These are phyloP conservation scores for Spinibarbus caldwelli DNA, from an alignment of 2,797 vertebrate genomes.

Conservation along the genomic window DNA sequence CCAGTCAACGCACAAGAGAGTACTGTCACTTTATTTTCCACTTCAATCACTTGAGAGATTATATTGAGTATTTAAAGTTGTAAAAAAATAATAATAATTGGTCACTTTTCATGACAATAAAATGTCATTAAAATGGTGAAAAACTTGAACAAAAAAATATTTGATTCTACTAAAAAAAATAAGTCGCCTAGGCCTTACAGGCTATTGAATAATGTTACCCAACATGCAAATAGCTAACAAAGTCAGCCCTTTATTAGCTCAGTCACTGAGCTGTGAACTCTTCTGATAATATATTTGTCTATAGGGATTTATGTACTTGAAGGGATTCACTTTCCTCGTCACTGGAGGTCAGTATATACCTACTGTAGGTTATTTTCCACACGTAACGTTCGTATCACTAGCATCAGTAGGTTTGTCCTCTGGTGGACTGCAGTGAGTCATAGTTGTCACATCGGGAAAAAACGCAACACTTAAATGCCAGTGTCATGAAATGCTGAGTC, in stretches of 20 bases:
- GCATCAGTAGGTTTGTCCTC: not conserved
- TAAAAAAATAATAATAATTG: too few species aligned
- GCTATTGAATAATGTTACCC: not conserved
- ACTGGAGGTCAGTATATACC: conserved; percentile 37
- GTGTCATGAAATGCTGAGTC: conserved; percentile 19
- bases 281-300: not conserved
- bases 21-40: too few species aligned
- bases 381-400: not conserved
- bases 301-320: not conserved
- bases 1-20: too few species aligned
- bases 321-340: not conserved
- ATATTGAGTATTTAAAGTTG: too few species aligned
- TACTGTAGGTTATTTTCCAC: not conserved
- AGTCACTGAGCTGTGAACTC: not conserved
- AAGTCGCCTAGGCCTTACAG: not conserved
- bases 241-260: not conserved
- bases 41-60: too few species aligned
- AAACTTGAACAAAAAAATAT: not conserved
- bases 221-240: not conserved
- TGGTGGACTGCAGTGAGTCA: conserved; percentile 22
- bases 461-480: conserved; percentile 23
- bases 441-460: not conserved
- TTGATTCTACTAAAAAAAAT: not conserved
- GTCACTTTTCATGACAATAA: not conserved
- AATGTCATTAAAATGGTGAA: not conserved